Base-by-base conservation (phyloP, 2,797 vertebrate genomes). In the Lycodopsis pacificus region DNA sequence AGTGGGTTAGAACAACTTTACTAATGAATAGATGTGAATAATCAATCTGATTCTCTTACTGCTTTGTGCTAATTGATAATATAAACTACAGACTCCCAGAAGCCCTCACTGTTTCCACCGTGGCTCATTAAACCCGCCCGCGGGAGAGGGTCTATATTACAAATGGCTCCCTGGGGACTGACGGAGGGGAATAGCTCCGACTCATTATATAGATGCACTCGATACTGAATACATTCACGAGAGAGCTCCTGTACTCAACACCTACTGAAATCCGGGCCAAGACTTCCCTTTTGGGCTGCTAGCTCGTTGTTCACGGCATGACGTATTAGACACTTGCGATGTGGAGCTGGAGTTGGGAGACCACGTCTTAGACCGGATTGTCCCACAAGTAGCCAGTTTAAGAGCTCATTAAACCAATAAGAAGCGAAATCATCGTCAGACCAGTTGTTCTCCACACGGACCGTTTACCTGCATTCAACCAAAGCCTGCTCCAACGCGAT, bases 61-160 rank as follows among this genome's bases (percentile, higher is more conserved):
- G 63, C 46, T 77, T 83, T 75, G 36, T 22, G 65, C 30, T 80
- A 58, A 80, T 73, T 80, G 56, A 73, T 82, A 40, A 61, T 76
- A 12, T 81, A 59, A 79, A 71, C 79, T 58, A 73, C 42, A 58
- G 40, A 71, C 46, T 91, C 81, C 70, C 79, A 70, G 53, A 87
- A 84, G 76, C 44, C 54, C 3, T 5, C 27, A 54, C n/a, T 38
- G 59, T 61, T 77, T 65, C 40, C 36, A 68, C 34, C 34, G 46
- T 69, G 64, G 67, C 73, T 90, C 80, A 92, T 92, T 92, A 89
- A 88, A 91, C 51, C 42, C 69, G 57, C 83, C 67, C 64, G 57
- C 83, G 86, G 82, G 73, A 80, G 48, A 65, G 42, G 58, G 58
- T 78, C 64, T 72, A 19, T 7, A 85, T 71, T 66, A 83, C 86